Evolutionary conservation across 2,888 invertebrate genomes (phyloP), one percentile per base, ranked within the genome.

Genomic region (Diachrysia chrysitis): DNA sequence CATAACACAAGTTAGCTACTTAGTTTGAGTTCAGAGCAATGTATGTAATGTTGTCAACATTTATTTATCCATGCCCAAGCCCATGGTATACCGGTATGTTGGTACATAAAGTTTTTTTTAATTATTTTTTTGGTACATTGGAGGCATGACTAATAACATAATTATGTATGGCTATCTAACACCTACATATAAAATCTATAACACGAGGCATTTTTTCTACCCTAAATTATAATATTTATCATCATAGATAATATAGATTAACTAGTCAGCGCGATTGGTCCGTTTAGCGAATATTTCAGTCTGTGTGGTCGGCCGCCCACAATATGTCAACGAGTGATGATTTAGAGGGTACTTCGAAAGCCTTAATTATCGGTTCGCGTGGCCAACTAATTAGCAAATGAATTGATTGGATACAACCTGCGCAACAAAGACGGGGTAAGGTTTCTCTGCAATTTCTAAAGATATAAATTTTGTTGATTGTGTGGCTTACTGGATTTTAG

Each of bases 301-400:
- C 69, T 81, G 81, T 81, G 82, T 81, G 81, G 81, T 79, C 78
- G n/a, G 59, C 73, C 81, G 76, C 76, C 76, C 74, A 69, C 59
- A 53, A 66, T 19, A 65, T 63, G 77, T 79, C 80, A 73, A 66
- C 59, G 17, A 17, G 19, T 76, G 66, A 79, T 80, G 79, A 80
- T 80, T 79, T 82, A 81, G 61, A 63, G 73, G 66, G 63, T 63
- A 70, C 66, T 63, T 70, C 70, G 64, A 66, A 76, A 70, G 69
- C 70, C 69, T 73, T 80, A 69, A 80, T 80, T 80, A 82, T 70
- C 69, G 69, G 76, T 73, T 80, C 74, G 79, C 77, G 80, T 81
- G 79, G 73, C 65, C 23, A 70, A 58, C 68, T 78, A 76, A 71
- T 79, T 81, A 75, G 81, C 58, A 54, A 69, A 74, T 58, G 76